Evolutionary conservation across 2,113 vertebrate species (phyloP), one percentile per base, ranked within the genome.

Genomic region (Meriones unguiculatus): DNA sequence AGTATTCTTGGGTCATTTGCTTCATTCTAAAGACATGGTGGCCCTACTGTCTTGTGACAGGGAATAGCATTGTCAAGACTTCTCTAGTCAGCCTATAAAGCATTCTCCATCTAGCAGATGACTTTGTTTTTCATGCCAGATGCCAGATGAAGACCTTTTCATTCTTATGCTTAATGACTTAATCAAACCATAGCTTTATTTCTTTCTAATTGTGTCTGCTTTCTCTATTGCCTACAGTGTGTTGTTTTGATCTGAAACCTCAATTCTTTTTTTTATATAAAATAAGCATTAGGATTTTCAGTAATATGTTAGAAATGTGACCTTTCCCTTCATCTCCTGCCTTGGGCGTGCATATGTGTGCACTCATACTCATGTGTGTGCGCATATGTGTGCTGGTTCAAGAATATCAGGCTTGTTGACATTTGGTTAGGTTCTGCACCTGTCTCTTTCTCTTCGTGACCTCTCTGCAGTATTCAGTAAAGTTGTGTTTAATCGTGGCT

Each of bases 131-230:
- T 89, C 59, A 46, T 65, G 15, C 3, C n/a, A 14, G 15, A 78
- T 50, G 12, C 4, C 50, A 46, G 46, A 46, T 67, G 14, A 41
- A 91, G 52, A 69, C 2, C 15, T 52, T 87, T 95, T 76, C 59
- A 54, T 90, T 91, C 18, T 92, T 87, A 54, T 57, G 24, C 67
- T 75, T 25, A 77, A 15, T 80, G 87, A 89, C 54, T 91, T 69
- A 46, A 81, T 80, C 52, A 80, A 20, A 32, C 59, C 46, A 3
- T 57, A 52, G 24, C 15, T 81, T 90, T 46, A 59, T 57, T 95
- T 91, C 11, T 80, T 91, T 30, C 64, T 65, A 70, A 85, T 81
- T 62, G 35, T 73, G 7, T 92, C 32, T 77, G 28, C 81, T 88
- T 88, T 87, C 17, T n/a, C 46, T 65, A n/a, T 18, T 46, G 35